Conservation (phyloP, 2,888 invertebrate species). For the Ennomos quercinarius region DNA sequence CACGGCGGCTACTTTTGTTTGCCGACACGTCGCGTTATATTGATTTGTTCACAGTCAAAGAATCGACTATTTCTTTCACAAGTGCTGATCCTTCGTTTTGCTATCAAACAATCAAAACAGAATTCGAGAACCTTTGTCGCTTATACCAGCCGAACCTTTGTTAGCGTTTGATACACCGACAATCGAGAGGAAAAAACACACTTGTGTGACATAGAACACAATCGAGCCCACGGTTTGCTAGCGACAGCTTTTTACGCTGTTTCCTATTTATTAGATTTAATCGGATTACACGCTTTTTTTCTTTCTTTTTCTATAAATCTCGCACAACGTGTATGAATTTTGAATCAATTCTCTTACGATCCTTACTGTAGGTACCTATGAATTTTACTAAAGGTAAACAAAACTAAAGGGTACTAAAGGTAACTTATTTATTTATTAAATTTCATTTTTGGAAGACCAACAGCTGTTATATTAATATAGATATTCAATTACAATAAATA, state of each 20-base stretch:
- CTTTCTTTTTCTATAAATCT: not conserved
- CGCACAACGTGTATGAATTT: not conserved
- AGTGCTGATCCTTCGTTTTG: slow-evolving; percentile 67
- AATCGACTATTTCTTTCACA: slow-evolving; percentile 63
- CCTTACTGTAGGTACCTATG: not conserved
- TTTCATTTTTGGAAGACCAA: too few relatives aligned
- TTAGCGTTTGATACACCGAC: slow-evolving; percentile 65
- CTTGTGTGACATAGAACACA: slow-evolving; percentile 36
- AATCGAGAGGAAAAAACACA: slow-evolving; percentile 34
- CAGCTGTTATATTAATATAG: too few relatives aligned
- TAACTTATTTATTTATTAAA: too few relatives aligned
- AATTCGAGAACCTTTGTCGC: slow-evolving; percentile 62
- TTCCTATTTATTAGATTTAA: slow-evolving; percentile 45
- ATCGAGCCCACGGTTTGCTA: slow-evolving; percentile 55
- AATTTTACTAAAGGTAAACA: too few relatives aligned
- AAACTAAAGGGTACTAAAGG: too few relatives aligned
- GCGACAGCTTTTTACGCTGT: slow-evolving; percentile 57
- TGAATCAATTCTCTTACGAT: not conserved
- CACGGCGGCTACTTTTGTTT: slow-evolving; percentile 53
- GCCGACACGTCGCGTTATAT: slow-evolving; percentile 60
- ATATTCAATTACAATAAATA: too few relatives aligned
- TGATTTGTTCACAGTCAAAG: slow-evolving; percentile 54
- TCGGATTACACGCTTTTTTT: slow-evolving; percentile 46
- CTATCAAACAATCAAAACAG: slow-evolving; percentile 78
- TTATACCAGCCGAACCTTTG: slow-evolving; percentile 71